Conservation (phyloP, 2,113 vertebrate genomes). For the Lampris incognitus region DNA sequence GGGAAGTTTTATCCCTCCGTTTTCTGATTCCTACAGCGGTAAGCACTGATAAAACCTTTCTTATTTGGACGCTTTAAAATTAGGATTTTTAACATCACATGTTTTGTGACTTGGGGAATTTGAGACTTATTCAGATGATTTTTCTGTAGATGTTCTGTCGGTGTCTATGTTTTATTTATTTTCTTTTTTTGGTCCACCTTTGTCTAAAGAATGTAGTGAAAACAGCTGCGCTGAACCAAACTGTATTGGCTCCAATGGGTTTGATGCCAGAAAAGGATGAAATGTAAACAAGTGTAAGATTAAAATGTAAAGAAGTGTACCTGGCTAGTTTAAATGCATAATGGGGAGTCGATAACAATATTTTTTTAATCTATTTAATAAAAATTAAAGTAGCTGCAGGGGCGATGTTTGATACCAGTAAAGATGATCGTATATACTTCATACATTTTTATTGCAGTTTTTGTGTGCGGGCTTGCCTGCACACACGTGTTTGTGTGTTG, state of each 20-base stretch:
- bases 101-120: no score
- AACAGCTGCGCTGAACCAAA: not conserved
- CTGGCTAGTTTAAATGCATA: not conserved
- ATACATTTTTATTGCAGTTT: conserved; percentile 45
- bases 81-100: no score
- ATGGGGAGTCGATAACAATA: no score
- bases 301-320: not conserved
- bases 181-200: not conserved
- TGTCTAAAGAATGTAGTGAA: not conserved
- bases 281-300: not conserved
- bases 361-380: conserved; percentile 35
- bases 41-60: not conserved
- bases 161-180: not conserved
- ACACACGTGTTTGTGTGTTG: conserved; percentile 2
- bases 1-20: not conserved
- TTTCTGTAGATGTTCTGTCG: not conserved
- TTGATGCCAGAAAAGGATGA: not conserved
- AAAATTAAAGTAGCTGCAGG: conserved; percentile 16
- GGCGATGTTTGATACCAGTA: conserved; percentile 41
- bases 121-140: not conserved
- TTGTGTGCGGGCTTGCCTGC: conserved; percentile 14
- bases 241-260: not conserved
- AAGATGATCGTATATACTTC: conserved; percentile 24
- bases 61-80: not conserved
- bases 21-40: no score